These are phyloP conservation scores for Nymphicus hollandicus DNA, from an alignment of 2,113 vertebrate species.

Conservation along the genomic window DNA sequence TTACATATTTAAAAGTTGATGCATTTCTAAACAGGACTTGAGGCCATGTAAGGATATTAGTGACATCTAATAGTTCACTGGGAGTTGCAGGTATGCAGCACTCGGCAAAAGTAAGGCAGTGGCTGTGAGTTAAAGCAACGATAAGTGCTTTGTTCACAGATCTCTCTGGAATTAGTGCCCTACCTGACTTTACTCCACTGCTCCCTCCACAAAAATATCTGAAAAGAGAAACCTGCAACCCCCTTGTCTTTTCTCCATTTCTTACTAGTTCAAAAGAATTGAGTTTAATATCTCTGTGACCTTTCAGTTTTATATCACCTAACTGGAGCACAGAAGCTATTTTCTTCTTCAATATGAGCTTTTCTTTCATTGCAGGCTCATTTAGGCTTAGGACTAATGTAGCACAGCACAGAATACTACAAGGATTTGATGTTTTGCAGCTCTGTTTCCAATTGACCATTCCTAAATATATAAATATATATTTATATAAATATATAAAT, in stretches of 20 bases:
- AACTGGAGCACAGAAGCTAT: not conserved
- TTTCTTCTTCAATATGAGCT: not conserved
- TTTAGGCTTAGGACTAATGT: not conserved
- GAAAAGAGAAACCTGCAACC: not conserved
- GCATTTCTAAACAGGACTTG: not conserved
- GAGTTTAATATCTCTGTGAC: not conserved
- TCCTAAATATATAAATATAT: not conserved
- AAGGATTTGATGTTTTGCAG: not conserved
- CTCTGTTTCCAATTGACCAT: not conserved
- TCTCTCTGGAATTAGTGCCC: not conserved
- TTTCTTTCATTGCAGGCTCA: not conserved
- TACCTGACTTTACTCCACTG: not conserved
- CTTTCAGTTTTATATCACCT: conserved; percentile 4
- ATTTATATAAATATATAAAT: not conserved
- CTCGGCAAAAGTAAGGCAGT: not conserved
- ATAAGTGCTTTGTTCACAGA: not conserved
- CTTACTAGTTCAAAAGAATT: not conserved
- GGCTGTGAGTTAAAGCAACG: not conserved
- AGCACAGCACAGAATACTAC: not conserved
- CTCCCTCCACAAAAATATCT: not conserved
- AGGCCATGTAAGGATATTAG: not conserved
- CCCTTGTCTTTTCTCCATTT: not conserved
- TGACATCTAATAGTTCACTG: not conserved
- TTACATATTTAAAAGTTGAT: not conserved
- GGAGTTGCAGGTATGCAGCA: not conserved